Evolutionary conservation across 64 coral and sea anemone species (phyloP), one percentile per base, ranked within the genome.

Genomic region (Porites australiensis): DNA sequence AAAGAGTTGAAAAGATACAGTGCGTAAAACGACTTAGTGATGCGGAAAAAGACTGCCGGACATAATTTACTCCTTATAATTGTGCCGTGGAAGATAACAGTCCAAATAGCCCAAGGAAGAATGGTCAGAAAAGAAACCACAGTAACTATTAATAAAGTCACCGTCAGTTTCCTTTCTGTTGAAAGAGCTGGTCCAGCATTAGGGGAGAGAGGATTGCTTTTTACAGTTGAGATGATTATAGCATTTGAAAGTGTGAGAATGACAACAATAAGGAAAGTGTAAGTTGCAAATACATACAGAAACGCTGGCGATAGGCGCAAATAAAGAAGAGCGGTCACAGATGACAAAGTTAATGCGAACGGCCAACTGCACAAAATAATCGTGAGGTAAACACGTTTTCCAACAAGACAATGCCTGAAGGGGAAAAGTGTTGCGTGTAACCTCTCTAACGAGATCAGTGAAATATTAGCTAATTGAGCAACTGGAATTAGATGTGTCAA

Each of bases 131-230:
- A 6, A 19, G 58, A 48, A 16, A 84, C 37, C 12, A 2, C 81
- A 84, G 63, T 69, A 14, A 68, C 81, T 22, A 84, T 69, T 8
- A 84, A 84, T 22, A 84, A 51, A 6, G 81, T 84, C 2, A 84
- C 16, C 21, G 81, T n/a, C 2, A 84, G 63, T 50, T 84, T 67
- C 45, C 45, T 67, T 10, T 84, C 46, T 2, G 47, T 50, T 51
- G 45, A 2, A 6, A 50, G 48, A 2, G 12, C 54, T 50, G 73
- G 50, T 6, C 73, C 45, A 76, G 8, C 11, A 2, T 48, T 13
- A 19, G 3, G 73, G 6, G 73, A 76, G 14, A n/a, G 47, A 76
- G 45, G 45, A 14, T 19, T 48, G 0, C 45, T 50, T 76, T 51
- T 44, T 8, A 76, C 45, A 48, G 49, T 76, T 52, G 50, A 2